These are phyloP conservation scores for Callocephalon fimbriatum DNA, from an alignment of 2,113 vertebrate genomes.

Conservation along the genomic window DNA sequence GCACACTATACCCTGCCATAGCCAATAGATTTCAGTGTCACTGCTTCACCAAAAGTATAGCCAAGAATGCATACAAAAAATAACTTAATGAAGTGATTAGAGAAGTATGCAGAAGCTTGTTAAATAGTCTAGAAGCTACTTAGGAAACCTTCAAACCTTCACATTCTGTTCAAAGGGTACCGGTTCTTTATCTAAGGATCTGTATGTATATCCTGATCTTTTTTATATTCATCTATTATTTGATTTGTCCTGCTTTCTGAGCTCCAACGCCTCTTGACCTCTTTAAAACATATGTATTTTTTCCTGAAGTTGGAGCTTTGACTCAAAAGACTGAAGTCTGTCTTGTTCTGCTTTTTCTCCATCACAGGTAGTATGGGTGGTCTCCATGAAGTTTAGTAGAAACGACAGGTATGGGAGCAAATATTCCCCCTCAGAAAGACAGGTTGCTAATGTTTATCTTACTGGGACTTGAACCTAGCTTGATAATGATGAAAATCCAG, in stretches of 20 bases:
- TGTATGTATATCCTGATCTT: neutral
- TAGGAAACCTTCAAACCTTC: neutral
- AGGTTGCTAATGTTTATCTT: neutral
- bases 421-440: neutral
- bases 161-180: neutral
- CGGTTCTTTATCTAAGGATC: neutral
- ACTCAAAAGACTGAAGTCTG: neutral
- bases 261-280: neutral
- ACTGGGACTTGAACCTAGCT: neutral
- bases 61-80: neutral
- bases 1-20: accelerated
- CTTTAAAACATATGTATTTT: neutral
- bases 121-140: neutral
- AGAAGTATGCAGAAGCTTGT: neutral
- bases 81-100: neutral
- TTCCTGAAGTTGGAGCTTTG: neutral
- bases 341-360: neutral
- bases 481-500: neutral
- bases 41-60: neutral
- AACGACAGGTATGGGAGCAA: neutral
- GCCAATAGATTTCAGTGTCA: neutral
- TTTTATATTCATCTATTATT: neutral
- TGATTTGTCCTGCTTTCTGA: neutral
- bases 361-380: too few species aligned
- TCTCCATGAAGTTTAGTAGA: neutral